Evolutionary conservation across 23 tunicate genomes (phyloP).

Genomic region (Ciona savignyi): DNA sequence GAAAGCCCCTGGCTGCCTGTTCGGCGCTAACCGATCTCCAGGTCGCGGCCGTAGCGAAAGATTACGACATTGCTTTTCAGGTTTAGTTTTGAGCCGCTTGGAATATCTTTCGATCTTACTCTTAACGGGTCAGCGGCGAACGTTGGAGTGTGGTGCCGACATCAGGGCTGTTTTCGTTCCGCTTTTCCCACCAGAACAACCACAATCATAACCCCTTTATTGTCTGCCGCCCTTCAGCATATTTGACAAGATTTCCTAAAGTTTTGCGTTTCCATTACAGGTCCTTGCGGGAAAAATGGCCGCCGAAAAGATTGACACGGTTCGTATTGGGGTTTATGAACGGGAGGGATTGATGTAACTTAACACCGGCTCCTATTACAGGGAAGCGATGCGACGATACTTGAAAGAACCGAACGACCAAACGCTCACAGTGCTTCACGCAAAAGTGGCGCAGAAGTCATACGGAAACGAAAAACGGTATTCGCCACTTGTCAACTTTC

Average conservation of each 20-base stretch:
- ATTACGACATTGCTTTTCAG: neutral
- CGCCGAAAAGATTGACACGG: constrained; percentile 49
- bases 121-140: neutral
- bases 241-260: neutral
- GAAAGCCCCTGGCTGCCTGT: neutral
- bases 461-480: constrained; percentile 94
- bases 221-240: neutral
- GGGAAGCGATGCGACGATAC: constrained; percentile 81
- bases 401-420: constrained; percentile 56
- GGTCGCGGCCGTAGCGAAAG: neutral
- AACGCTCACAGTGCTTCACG: constrained; percentile 76
- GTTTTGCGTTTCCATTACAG: constrained; percentile 23
- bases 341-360: neutral
- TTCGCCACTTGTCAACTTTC: neutral
- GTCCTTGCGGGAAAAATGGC: constrained; percentile 47
- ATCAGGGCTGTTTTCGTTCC: neutral
- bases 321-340: constrained; percentile 3
- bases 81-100: neutral
- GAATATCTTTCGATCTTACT: neutral
- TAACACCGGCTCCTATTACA: constrained; percentile 7
- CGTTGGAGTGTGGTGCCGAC: neutral
- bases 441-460: constrained; percentile 94
- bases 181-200: neutral
- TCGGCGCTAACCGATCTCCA: neutral
- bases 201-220: constrained; percentile 1